These are phyloP conservation scores for Tetranychus piercei DNA, from an alignment of 2,888 invertebrate genomes.

Conservation along the genomic window DNA sequence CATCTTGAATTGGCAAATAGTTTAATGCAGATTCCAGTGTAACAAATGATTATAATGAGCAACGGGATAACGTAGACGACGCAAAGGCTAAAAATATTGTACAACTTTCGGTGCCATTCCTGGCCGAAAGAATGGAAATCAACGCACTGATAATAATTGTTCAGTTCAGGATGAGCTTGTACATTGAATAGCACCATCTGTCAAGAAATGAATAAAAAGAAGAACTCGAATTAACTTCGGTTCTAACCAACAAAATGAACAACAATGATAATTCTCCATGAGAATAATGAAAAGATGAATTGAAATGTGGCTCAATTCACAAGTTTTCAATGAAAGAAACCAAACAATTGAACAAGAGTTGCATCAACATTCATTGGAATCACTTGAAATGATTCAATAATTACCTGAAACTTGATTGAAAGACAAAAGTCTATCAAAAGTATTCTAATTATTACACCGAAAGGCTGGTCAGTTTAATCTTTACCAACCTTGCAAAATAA, in stretches of 20 bases:
- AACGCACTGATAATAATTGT: neutral
- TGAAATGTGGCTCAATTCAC: no score
- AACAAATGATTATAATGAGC: constrained; percentile 1
- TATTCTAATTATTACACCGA: no score
- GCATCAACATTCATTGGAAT: no score
- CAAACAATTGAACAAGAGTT: no score
- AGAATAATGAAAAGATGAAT: neutral
- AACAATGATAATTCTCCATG: neutral
- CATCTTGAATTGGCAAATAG: neutral
- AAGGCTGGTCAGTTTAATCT: no score
- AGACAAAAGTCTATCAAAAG: no score
- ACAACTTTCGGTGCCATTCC: neutral
- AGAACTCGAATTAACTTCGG: neutral
- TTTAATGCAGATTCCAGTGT: constrained; percentile 7
- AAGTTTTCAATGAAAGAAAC: no score
- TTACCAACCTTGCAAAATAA: no score
- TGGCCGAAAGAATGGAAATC: neutral
- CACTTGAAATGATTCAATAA: no score
- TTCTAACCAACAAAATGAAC: neutral
- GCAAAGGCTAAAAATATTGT: constrained; percentile 5
- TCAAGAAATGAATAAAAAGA: neutral
- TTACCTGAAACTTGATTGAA: no score
- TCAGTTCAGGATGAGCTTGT: neutral
- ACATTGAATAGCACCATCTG: neutral
- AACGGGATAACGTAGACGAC: constrained; percentile 5